Conservation (phyloP, 2,113 vertebrate species). For the Myiopsitta monachus region DNA sequence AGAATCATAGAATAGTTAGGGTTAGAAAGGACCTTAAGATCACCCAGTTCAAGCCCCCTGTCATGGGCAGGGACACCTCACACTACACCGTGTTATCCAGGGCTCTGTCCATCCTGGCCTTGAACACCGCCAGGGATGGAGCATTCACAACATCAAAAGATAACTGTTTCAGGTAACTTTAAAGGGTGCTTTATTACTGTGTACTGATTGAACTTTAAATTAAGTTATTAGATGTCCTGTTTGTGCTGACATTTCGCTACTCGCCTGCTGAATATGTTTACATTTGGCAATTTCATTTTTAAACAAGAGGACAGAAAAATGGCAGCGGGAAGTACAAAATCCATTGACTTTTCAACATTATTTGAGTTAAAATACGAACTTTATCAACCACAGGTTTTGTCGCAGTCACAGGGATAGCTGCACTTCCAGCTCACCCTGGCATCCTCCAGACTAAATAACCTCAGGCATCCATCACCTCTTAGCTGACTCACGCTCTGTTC, state of each 20-base stretch:
- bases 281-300: neutral
- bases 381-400: neutral
- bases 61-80: too few relatives aligned
- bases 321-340: fast-evolving
- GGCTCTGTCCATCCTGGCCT: too few relatives aligned
- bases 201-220: neutral
- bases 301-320: neutral
- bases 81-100: too few relatives aligned
- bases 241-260: neutral
- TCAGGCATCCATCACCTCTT: neutral
- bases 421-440: neutral
- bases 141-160: neutral
- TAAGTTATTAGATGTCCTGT: neutral
- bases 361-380: neutral
- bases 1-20: too few relatives aligned
- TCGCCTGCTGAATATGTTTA: neutral
- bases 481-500: neutral
- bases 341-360: neutral
- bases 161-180: neutral
- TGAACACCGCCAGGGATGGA: too few relatives aligned
- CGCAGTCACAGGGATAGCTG: neutral
- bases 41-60: too few relatives aligned
- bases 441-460: neutral
- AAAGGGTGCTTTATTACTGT: neutral
- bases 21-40: too few relatives aligned